Evolutionary conservation across 2,888 invertebrate genomes (phyloP).

Genomic region (Epsilonema sp.): DNA sequence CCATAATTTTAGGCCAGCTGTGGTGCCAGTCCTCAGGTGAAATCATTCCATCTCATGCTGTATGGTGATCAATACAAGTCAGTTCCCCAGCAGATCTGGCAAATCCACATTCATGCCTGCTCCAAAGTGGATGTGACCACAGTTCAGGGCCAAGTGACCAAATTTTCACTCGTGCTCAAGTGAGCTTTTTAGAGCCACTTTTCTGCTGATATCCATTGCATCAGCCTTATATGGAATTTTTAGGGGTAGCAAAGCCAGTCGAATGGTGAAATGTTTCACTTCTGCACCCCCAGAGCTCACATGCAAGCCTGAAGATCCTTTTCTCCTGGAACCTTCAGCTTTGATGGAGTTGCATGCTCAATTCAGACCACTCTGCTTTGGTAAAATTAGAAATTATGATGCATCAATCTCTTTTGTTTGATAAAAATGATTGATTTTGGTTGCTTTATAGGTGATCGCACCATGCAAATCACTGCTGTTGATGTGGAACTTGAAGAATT

Average conservation of each 20-base stretch:
- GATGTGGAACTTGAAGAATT: slow-evolving; percentile 32
- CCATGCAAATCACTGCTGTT: slow-evolving; percentile 31
- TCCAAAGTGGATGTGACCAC: slow-evolving; percentile 30
- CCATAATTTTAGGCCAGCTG: slow-evolving; percentile 30
- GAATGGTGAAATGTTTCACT: slow-evolving; percentile 16
- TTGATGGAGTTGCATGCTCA: slow-evolving; percentile 30
- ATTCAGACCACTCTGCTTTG: slow-evolving; percentile 13
- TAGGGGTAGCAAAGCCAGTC: not conserved
- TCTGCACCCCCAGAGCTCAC: slow-evolving; percentile 29
- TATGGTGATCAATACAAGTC: slow-evolving; percentile 32
- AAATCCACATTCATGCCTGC: slow-evolving; percentile 30
- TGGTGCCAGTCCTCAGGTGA: slow-evolving; percentile 31
- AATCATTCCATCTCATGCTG: slow-evolving; percentile 31
- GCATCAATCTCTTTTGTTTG: not conserved
- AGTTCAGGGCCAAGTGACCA: slow-evolving; percentile 29
- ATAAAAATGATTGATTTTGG: too few species aligned
- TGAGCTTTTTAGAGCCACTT: too few species aligned
- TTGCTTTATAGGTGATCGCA: not conserved
- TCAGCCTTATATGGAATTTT: too few species aligned
- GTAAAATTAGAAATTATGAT: not conserved
- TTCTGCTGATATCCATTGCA: too few species aligned
- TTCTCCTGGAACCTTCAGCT: slow-evolving; percentile 29
- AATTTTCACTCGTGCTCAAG: slow-evolving; percentile 30
- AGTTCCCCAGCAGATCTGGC: slow-evolving; percentile 31
- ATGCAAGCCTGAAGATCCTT: slow-evolving; percentile 28